Evolutionary conservation across 2,113 vertebrate genomes (phyloP).

Genomic region (Mastomys coucha): DNA sequence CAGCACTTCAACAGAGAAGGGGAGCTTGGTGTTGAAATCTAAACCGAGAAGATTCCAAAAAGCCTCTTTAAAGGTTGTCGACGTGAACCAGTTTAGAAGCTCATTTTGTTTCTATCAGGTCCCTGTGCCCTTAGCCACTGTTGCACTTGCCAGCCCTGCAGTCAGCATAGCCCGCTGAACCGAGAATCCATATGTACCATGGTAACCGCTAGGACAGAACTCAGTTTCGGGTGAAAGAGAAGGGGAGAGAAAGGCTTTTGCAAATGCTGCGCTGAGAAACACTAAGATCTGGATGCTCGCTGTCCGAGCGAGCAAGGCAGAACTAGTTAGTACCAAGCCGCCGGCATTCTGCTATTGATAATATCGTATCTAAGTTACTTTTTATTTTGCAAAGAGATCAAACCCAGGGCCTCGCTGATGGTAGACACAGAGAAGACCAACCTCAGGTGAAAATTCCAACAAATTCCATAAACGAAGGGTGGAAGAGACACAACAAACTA

Average conservation of each 20-base stretch:
- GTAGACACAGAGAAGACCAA: neutral
- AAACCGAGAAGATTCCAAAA: neutral
- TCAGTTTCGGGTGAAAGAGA: neutral
- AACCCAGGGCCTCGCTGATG: neutral
- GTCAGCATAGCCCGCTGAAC: neutral
- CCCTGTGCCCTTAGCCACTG: neutral
- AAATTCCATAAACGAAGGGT: constrained; percentile 4
- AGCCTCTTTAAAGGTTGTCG: neutral
- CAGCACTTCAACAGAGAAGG: neutral
- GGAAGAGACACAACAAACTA: neutral
- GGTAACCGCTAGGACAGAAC: neutral
- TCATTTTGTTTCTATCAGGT: neutral
- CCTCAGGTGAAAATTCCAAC: constrained; percentile 5
- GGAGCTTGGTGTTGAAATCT: neutral
- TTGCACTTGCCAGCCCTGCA: neutral
- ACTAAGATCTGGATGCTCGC: neutral
- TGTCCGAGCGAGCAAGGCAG: neutral
- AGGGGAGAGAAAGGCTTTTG: neutral
- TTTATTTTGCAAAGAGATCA: constrained; percentile 90
- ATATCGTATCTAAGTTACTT: constrained; percentile 89
- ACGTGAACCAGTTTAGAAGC: neutral
- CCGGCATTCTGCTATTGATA: constrained; percentile 92
- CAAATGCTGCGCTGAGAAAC: neutral
- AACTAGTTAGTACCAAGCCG: constrained; percentile 90
- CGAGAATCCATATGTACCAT: neutral